Conservation (phyloP, 2,797 vertebrate genomes). For the Cossypha niveicapilla region DNA sequence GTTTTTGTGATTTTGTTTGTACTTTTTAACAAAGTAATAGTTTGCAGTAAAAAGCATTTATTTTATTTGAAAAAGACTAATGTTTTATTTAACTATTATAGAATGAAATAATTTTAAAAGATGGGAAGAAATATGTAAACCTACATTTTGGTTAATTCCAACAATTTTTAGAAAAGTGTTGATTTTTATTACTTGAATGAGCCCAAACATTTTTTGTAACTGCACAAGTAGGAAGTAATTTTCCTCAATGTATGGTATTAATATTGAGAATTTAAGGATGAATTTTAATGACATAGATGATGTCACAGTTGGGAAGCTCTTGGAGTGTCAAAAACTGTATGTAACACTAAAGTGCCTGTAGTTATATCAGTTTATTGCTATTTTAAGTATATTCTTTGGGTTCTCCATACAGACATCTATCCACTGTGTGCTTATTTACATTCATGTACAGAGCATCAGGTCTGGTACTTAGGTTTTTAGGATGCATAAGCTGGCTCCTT, state of each 20-base stretch:
- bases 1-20: neutral
- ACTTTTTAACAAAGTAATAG: neutral
- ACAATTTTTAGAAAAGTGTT: neutral
- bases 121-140: rapidly evolving
- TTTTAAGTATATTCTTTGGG: neutral
- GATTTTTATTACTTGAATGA: neutral
- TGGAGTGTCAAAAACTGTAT: neutral
- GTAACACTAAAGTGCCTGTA: neutral
- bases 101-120: neutral
- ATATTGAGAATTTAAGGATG: neutral
- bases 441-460: neutral
- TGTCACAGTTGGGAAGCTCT: neutral
- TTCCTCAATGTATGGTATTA: neutral
- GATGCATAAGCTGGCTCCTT: neutral
- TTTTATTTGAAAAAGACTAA: neutral
- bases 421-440: neutral
- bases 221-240: neutral
- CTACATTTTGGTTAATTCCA: neutral
- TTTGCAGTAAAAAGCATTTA: neutral
- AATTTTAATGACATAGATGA: neutral
- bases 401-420: neutral
- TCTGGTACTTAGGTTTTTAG: neutral
- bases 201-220: neutral
- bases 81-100: neutral
- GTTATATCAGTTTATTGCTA: neutral